Evolutionary conservation across 2,888 invertebrate genomes (phyloP), one percentile per base, ranked within the genome.

Genomic region (Amblyteles armatorius): DNA sequence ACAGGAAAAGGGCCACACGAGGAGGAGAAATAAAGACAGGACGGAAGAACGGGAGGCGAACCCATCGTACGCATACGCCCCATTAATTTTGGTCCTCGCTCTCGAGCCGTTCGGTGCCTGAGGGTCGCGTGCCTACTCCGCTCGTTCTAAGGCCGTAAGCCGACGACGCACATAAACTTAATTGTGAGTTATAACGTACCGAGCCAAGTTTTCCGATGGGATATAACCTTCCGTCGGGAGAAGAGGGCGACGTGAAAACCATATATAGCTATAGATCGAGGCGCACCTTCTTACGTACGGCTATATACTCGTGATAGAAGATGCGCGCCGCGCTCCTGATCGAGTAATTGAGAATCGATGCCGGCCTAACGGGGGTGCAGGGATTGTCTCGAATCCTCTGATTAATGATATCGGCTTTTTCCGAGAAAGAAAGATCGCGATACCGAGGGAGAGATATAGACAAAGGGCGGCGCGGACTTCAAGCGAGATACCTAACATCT

Each of bases 301-400:
- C 65, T 11, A 40, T 40, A 7, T 36, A n/a, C 60, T 44, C 13
- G 44, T 44, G 60, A 60, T 26, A 60, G 40, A 67, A 67, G 65
- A 67, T 40, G 76, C 50, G 22, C 36, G 76, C n/a, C 52, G 29
- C 50, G 57, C 50, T 74, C 79, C 65, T 72, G 76, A 85, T 85
- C 79, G 77, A 77, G 85, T 85, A 85, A 85, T 85, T 80, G 82
- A 79, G 82, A 85, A 85, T 85, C 85, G 85, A 85, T 80, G 72
- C 79, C 48, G 77, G 77, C 67, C 71, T 73, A 67, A 26, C 11
- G 81, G 65, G 65, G 74, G 13, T 3, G 3, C 65, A 29, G 79
- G 76, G 72, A 82, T 79, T 80, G 67, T 68, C 71, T 67, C 65
- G 74, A 77, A 85, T 82, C 79, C 77, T 73, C 76, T 79, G 85